Percentiles rank a stretch among this genome's conserved stretches.
phyloP scores from a whole-genome alignment of 1,140 invertebrate species.

The Akabosia matsudoensis region DNA sequence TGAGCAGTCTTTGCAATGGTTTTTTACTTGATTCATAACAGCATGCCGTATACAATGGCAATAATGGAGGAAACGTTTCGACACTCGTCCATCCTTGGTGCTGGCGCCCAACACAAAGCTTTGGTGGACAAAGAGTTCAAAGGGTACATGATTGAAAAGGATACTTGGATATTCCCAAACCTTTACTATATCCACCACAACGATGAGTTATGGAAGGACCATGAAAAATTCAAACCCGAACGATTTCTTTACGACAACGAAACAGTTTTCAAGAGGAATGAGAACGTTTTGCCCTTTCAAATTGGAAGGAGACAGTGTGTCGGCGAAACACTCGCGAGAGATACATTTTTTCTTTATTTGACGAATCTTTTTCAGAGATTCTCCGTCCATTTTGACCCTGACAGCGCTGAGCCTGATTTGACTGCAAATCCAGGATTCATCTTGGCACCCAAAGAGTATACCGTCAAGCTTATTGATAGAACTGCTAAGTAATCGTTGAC shows the following conservation, averaged over 20 bases:
- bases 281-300: background rate
- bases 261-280: slow-evolving; percentile 39
- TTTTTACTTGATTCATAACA: background rate
- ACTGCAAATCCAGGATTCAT: background rate
- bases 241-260: slow-evolving; percentile 65
- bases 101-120: slow-evolving; percentile 64
- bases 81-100: slow-evolving; percentile 71
- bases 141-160: slow-evolving; percentile 73
- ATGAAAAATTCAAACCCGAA: slow-evolving; percentile 70
- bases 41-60: slow-evolving; percentile 75
- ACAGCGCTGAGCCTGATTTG: background rate
- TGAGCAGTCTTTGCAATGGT: background rate
- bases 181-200: slow-evolving; percentile 64
- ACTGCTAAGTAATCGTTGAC: background rate
- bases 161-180: background rate
- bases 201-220: slow-evolving; percentile 65
- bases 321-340: slow-evolving; percentile 16
- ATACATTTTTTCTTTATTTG: slow-evolving; percentile 17
- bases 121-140: slow-evolving; percentile 64
- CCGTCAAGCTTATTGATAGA: background rate
- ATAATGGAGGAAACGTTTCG: slow-evolving; percentile 70
- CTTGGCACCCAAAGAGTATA: background rate
- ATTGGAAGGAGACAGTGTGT: slow-evolving; percentile 19
- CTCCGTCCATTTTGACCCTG: background rate
- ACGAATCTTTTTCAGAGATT: slow-evolving; percentile 27